Evolutionary conservation across 2,888 invertebrate genomes (phyloP).

Genomic region (Caenorhabditis sp.): DNA sequence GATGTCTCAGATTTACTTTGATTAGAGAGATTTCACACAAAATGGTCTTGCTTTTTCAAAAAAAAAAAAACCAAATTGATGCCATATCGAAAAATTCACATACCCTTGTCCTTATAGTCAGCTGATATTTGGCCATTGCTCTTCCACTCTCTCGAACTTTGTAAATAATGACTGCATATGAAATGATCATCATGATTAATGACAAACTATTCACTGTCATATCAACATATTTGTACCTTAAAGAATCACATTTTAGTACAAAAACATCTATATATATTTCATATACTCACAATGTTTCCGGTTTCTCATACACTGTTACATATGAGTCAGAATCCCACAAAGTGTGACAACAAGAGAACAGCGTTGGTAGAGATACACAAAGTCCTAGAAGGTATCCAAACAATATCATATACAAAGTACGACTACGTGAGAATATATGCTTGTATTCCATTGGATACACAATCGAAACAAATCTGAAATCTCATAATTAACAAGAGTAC

Average conservation of each 20-base stretch:
- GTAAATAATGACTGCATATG: slow-evolving; percentile 67
- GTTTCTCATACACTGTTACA: slow-evolving; percentile 59
- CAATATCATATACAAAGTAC: slow-evolving; percentile 48
- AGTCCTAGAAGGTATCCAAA: slow-evolving; percentile 54
- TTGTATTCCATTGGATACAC: slow-evolving; percentile 69
- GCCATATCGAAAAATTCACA: slow-evolving; percentile 7
- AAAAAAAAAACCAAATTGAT: no score
- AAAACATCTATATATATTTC: not conserved
- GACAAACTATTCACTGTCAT: slow-evolving; percentile 64
- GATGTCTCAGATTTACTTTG: no score
- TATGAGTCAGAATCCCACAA: slow-evolving; percentile 61
- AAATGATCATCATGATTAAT: slow-evolving; percentile 64
- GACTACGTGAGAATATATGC: slow-evolving; percentile 55
- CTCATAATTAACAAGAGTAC: no score
- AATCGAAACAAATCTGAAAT: slow-evolving; percentile 66
- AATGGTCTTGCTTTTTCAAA: no score
- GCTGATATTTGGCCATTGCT: slow-evolving; percentile 66
- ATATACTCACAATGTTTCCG: slow-evolving; percentile 53
- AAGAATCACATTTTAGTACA: slow-evolving; percentile 2
- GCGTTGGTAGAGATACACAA: slow-evolving; percentile 62
- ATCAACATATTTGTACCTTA: slow-evolving; percentile 66
- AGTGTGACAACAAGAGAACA: slow-evolving; percentile 67
- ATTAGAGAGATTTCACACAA: no score
- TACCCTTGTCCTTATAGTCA: slow-evolving; percentile 61
- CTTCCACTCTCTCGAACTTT: slow-evolving; percentile 65